Evolutionary conservation across 2,113 vertebrate genomes (phyloP).

Genomic region (Holacanthus passer): DNA sequence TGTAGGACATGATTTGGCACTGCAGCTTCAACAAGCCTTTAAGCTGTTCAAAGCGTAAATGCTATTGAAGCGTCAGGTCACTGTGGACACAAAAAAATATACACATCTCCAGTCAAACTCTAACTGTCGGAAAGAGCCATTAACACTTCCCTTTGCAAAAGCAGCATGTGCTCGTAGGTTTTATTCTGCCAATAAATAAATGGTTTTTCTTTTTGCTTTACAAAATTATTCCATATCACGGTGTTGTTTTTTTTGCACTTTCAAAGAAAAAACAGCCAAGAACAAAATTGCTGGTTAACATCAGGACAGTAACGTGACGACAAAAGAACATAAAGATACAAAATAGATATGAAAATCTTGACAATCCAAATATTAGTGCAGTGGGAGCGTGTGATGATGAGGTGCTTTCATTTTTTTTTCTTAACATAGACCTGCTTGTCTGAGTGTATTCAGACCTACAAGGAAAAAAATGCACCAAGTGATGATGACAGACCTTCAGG

Average conservation of each 20-base stretch:
- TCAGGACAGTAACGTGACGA: background rate
- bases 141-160: constrained; percentile 7
- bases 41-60: constrained; percentile 4
- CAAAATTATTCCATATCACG: constrained; percentile 10
- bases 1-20: constrained; percentile 6
- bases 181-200: constrained; percentile 54
- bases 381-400: background rate
- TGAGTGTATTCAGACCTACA: background rate
- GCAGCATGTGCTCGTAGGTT: constrained; percentile 12
- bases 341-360: constrained; percentile 22
- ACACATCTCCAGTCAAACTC: constrained; percentile 3
- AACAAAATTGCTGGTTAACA: background rate
- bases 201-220: background rate
- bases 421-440: background rate
- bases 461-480: background rate
- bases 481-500: background rate
- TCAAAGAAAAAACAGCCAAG: constrained; percentile 14
- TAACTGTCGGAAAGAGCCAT: background rate
- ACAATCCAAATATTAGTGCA: constrained; percentile 28
- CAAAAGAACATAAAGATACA: constrained; percentile 20
- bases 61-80: background rate
- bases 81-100: background rate
- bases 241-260: constrained; percentile 18
- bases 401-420: background rate
- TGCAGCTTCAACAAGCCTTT: constrained; percentile 20